phyloP scores from a whole-genome alignment of 53 echinoderm and acorn worm genomes.

The Crossaster papposus region DNA sequence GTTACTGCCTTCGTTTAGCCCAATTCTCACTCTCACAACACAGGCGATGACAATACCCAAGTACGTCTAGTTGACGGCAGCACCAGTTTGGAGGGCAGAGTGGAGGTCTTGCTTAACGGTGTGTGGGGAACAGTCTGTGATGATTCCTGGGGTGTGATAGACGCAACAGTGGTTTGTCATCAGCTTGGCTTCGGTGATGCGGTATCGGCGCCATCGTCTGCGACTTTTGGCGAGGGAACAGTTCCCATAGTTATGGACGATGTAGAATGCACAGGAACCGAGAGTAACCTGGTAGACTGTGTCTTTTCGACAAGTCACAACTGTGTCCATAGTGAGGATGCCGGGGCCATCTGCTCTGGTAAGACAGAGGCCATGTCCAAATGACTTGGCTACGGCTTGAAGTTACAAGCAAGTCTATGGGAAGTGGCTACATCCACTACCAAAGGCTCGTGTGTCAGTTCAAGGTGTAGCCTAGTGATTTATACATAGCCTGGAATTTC shows the following conservation, averaged over 20 bases:
- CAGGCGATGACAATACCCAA: neutral
- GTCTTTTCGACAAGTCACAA: neutral
- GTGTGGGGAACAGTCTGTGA: constrained; percentile 12
- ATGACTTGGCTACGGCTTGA: too few relatives aligned
- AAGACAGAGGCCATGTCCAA: neutral
- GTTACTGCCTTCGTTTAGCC: neutral
- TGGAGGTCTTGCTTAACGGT: neutral
- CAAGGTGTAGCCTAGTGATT: too few relatives aligned
- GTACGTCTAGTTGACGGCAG: neutral
- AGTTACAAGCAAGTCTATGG: too few relatives aligned
- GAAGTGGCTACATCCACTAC: too few relatives aligned
- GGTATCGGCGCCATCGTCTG: neutral
- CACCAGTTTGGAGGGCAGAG: neutral
- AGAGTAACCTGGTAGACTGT: neutral
- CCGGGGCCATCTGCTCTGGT: constrained; percentile 55
- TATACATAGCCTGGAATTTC: too few relatives aligned
- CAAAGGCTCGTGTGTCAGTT: too few relatives aligned
- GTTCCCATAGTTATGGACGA: neutral
- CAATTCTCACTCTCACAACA: neutral
- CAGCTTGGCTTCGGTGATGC: neutral
- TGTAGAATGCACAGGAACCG: neutral
- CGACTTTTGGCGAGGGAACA: neutral
- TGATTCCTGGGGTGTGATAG: neutral
- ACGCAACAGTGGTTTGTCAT: neutral
- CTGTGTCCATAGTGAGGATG: constrained; percentile 68